A percentile compares a stretch with the other conserved stretches of the same genome.
Conservation (phyloP, 2,888 invertebrate species). For the Gymnoscelis rufifasciata region DNA sequence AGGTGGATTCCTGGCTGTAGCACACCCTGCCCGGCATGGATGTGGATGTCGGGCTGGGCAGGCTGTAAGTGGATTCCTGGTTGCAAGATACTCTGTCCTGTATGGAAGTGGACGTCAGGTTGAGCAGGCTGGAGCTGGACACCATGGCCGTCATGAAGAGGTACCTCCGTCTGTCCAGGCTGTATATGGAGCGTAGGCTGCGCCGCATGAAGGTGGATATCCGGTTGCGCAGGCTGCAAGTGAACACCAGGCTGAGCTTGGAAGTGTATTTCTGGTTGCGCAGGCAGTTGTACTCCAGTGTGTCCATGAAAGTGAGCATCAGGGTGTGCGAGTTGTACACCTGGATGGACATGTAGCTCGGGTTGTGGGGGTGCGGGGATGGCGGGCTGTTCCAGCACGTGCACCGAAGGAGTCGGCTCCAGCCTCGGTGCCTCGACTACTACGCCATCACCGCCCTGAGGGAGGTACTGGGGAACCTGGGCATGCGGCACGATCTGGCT, state of each 20-base stretch:
- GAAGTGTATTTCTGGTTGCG: conserved; percentile 15
- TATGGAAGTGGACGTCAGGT: conserved; percentile 20
- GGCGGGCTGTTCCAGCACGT: conserved; percentile 33
- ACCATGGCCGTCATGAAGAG: conserved; percentile 18
- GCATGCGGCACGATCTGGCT: conserved; percentile 48
- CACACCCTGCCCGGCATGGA: conserved; percentile 27
- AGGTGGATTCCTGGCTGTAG: conserved; percentile 13
- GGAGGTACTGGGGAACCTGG: conserved; percentile 30
- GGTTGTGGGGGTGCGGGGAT: conserved; percentile 4
- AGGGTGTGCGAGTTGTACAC: conserved; percentile 25
- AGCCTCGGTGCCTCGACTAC: conserved; percentile 42
- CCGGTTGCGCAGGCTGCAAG: conserved; percentile 15
- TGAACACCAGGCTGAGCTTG: conserved; percentile 27
- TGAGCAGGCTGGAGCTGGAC: conserved; percentile 17
- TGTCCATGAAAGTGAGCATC: conserved; percentile 18
- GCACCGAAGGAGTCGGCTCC: conserved; percentile 39
- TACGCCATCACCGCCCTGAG: conserved; percentile 40
- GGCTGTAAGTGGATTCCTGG: conserved; percentile 17
- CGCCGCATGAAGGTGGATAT: conserved; percentile 19
- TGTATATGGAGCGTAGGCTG: conserved; percentile 24
- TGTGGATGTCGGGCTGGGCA: conserved; percentile 29
- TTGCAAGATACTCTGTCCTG: conserved; percentile 16
- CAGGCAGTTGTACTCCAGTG: conserved; percentile 18
- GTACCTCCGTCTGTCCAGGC: conserved; percentile 24
- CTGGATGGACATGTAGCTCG: conserved; percentile 24